Percentiles rank a stretch among this genome's conserved stretches.
These are phyloP conservation scores for Dryocosmus kuriphilus DNA, from an alignment of 2,888 invertebrate species.

Conservation along the genomic window DNA sequence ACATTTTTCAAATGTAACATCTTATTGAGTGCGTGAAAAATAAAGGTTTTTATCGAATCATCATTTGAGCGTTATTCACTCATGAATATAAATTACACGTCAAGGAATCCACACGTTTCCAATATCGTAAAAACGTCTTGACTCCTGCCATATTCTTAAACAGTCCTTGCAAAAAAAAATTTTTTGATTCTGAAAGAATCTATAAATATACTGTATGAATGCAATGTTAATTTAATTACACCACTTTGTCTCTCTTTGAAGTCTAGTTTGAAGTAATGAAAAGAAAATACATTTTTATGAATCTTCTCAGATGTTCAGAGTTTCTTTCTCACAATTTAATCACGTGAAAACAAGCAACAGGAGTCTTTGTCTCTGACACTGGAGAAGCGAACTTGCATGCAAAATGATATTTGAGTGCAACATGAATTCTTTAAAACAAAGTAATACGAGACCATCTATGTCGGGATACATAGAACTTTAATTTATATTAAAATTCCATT, in stretches of 20 bases:
- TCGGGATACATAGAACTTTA: not conserved
- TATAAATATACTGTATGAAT: not conserved
- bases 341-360: not conserved
- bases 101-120: not conserved
- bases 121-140: not conserved
- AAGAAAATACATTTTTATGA: not conserved
- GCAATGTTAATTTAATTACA: not conserved
- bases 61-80: not conserved
- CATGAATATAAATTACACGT: conserved; percentile 4
- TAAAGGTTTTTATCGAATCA: not conserved
- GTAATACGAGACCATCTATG: not conserved
- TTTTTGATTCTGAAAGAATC: not conserved
- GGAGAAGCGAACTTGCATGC: not conserved
- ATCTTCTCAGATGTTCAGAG: not conserved
- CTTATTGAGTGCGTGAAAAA: not conserved
- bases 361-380: not conserved
- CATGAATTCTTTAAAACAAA: not conserved
- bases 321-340: not conserved
- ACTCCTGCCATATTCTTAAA: not conserved
- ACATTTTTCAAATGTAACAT: not conserved
- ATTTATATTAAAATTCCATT: not conserved
- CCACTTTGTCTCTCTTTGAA: not conserved
- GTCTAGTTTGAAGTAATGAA: not conserved
- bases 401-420: not conserved
- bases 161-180: not conserved